Base-by-base conservation (phyloP, 2,113 vertebrate genomes). In the Cottus gobio region DNA sequence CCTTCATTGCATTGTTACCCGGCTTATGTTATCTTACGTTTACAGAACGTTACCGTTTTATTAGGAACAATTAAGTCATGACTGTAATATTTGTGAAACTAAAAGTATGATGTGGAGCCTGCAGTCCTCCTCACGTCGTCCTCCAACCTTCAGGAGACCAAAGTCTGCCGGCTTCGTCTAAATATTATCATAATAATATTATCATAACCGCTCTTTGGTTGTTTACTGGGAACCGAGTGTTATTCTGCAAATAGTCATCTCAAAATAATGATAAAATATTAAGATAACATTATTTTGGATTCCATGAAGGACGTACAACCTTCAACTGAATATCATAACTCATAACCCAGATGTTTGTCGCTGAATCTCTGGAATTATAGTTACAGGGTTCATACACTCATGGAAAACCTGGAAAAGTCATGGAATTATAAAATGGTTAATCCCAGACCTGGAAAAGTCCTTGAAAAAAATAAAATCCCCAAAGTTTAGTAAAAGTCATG, bases 281-380 rank as follows among this genome's bases (percentile, higher is more conserved):
- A 12, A 20, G 48, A 70, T 57, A 46, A 18, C 7, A 5, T 76
- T 58, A 26, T 70, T 36, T 36, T 44, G 26, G 65, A 69, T 69
- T 1, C 64, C 18, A 65, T 52, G n/a, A 31, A 64, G n/a, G 12
- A 7, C 3, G 20, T 2, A n/a, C 4, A 44, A 24, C 36, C 13
- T 5, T 12, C 10, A 24, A 11, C 37, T 37, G 39, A 39, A 37
- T 37, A 13, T 46, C 39, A 15, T 8, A 11, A 44, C 52, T 56
- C n/a, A n/a, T n/a, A n/a, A n/a, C n/a, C n/a, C n/a, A n/a, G n/a
- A n/a, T n/a, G n/a, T n/a, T n/a, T 34, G 34, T 34, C 34, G 34
- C 34, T 6, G 34, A 34, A 34, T 34, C 2, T 34, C 34, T 34
- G 34, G 34, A 34, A 4, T 34, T 4, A n/a, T n/a, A n/a, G n/a